phyloP scores from a whole-genome alignment of 1,140 invertebrate species.

The Camponotus floridanus region DNA sequence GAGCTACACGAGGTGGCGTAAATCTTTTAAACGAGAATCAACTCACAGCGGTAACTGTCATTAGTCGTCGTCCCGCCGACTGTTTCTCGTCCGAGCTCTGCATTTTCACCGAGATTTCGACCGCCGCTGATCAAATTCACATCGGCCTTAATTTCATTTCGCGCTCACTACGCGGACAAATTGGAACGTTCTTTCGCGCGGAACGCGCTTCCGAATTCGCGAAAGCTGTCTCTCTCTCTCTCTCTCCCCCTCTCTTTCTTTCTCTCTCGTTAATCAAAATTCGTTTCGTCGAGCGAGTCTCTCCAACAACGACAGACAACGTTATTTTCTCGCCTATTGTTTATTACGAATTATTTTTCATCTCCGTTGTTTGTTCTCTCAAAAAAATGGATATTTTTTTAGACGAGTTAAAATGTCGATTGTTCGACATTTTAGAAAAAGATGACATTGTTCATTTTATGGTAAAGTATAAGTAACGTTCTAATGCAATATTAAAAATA shows the following conservation, averaged over 20 bases:
- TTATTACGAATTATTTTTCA: constrained; percentile 57
- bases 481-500: too few relatives aligned
- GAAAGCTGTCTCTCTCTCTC: constrained; percentile 9
- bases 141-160: constrained; percentile 65
- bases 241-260: background rate
- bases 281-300: constrained; percentile 31
- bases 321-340: constrained; percentile 47
- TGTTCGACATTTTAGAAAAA: background rate
- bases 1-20: constrained; percentile 53
- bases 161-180: constrained; percentile 58
- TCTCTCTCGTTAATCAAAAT: constrained; percentile 65
- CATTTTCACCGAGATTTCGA: constrained; percentile 65
- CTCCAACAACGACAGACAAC: background rate
- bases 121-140: constrained; percentile 65
- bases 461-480: too few relatives aligned
- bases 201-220: constrained; percentile 44
- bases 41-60: constrained; percentile 60
- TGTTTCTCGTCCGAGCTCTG: constrained; percentile 29
- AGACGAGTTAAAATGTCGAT: background rate
- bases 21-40: constrained; percentile 61
- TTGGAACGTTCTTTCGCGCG: constrained; percentile 63
- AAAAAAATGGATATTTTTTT: background rate
- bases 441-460: too few relatives aligned
- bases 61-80: constrained; percentile 48
- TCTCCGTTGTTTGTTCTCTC: constrained; percentile 24